These are phyloP conservation scores for Periplaneta americana DNA, from an alignment of 1,140 invertebrate species.

Conservation along the genomic window DNA sequence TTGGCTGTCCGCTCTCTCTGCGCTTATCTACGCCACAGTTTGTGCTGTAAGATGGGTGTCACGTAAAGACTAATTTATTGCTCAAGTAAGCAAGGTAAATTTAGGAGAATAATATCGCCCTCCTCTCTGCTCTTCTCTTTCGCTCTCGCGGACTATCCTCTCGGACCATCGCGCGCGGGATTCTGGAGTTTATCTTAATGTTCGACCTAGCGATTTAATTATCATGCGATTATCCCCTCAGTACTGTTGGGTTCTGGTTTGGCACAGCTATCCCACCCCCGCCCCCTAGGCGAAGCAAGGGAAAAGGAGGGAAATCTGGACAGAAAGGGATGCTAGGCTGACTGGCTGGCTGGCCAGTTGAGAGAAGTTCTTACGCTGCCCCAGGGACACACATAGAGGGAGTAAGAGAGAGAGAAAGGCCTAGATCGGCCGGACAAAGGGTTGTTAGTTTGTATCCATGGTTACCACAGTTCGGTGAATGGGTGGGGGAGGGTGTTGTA, in stretches of 20 bases:
- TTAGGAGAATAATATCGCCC: slow-evolving; percentile 9
- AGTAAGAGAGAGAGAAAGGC: no score
- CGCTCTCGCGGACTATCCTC: neutral
- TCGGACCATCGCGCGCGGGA: neutral
- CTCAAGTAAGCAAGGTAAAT: slow-evolving; percentile 8
- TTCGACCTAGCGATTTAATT: slow-evolving; percentile 19
- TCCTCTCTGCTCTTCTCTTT: neutral
- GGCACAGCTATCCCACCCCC: neutral
- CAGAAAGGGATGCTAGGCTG: slow-evolving; percentile 2
- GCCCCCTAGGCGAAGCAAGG: neutral
- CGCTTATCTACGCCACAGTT: neutral
- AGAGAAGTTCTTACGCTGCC: slow-evolving; percentile 16
- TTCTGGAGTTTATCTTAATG: slow-evolving; percentile 18
- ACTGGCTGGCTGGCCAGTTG: slow-evolving; percentile 5
- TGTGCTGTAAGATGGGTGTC: slow-evolving; percentile 5
- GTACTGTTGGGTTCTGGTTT: neutral
- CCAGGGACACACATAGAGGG: slow-evolving; percentile 5
- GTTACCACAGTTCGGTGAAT: neutral
- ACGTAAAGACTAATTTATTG: slow-evolving; percentile 8
- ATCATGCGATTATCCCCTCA: slow-evolving; percentile 18
- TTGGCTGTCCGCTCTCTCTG: neutral
- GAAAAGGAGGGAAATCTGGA: neutral
- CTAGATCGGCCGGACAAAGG: slow-evolving; percentile 13
- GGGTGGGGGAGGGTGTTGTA: neutral
- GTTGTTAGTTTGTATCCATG: slow-evolving; percentile 16